Percentiles rank a stretch among this genome's conserved stretches.
Conservation (phyloP, 1,140 invertebrate species). For the Ylistrum balloti region DNA sequence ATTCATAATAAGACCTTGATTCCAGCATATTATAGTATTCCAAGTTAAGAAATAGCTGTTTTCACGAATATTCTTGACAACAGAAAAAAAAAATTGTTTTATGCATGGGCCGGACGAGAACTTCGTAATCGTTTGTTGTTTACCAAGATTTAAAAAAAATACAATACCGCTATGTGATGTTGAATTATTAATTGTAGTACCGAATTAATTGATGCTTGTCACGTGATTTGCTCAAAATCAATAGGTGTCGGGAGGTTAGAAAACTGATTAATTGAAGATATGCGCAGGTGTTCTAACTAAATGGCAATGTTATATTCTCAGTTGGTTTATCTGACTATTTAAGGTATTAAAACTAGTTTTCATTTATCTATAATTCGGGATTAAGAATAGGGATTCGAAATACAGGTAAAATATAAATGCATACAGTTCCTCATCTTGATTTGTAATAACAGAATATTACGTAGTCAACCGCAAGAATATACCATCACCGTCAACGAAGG, state of each 20-base stretch:
- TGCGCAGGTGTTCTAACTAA: neutral
- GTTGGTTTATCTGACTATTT: too few relatives aligned
- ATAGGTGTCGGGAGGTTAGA: neutral
- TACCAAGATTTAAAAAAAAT: neutral
- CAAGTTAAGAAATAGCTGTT: neutral
- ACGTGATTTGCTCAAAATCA: neutral
- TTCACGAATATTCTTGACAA: neutral
- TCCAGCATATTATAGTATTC: neutral
- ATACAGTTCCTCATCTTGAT: too few relatives aligned
- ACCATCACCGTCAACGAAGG: too few relatives aligned
- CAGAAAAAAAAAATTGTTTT: too few relatives aligned
- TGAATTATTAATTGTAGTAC: slow-evolving; percentile 36
- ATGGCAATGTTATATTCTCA: neutral
- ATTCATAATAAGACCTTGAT: neutral
- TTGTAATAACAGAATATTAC: too few relatives aligned
- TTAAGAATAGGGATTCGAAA: too few relatives aligned
- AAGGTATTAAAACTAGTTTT: too few relatives aligned
- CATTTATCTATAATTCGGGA: too few relatives aligned
- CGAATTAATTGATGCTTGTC: slow-evolving; percentile 3
- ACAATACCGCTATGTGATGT: neutral
- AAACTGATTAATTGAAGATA: slow-evolving; percentile 20
- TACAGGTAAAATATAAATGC: too few relatives aligned
- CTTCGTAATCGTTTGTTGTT: neutral
- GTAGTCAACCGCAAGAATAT: too few relatives aligned
- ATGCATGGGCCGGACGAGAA: neutral